Percentiles rank a stretch among this genome's conserved stretches.
Conservation (phyloP, 2,113 vertebrate genomes). For the Macheiramphus alcinus region DNA sequence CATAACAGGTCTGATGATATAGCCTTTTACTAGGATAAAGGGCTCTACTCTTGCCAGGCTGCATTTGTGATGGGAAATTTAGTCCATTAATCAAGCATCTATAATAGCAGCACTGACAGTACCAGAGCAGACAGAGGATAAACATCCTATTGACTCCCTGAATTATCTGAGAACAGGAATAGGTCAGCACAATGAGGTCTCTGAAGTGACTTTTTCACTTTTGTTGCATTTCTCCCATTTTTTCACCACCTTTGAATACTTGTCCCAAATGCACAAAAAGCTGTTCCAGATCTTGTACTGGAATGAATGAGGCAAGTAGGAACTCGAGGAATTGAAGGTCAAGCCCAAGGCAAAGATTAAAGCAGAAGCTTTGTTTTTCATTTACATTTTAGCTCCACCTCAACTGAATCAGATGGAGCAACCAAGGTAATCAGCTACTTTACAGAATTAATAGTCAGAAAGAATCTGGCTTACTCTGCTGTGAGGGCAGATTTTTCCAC, state of each 20-base stretch:
- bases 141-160: neutral
- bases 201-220: neutral
- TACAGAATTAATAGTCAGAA: neutral
- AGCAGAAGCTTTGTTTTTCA: neutral
- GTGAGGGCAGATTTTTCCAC: neutral
- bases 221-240: neutral
- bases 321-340: conserved; percentile 20
- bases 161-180: neutral
- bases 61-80: neutral
- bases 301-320: neutral
- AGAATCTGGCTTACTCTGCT: neutral
- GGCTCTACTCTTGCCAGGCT: neutral
- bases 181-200: neutral
- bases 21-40: neutral
- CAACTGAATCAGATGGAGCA: neutral
- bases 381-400: conserved; percentile 11
- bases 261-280: neutral
- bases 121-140: neutral
- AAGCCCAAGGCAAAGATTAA: conserved; percentile 38
- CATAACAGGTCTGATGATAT: neutral
- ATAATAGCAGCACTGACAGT: neutral
- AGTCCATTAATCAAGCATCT: neutral
- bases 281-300: neutral
- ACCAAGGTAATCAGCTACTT: neutral
- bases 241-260: neutral